phyloP scores from a whole-genome alignment of 2,888 invertebrate genomes.

The Ormyrus nitidulus region DNA sequence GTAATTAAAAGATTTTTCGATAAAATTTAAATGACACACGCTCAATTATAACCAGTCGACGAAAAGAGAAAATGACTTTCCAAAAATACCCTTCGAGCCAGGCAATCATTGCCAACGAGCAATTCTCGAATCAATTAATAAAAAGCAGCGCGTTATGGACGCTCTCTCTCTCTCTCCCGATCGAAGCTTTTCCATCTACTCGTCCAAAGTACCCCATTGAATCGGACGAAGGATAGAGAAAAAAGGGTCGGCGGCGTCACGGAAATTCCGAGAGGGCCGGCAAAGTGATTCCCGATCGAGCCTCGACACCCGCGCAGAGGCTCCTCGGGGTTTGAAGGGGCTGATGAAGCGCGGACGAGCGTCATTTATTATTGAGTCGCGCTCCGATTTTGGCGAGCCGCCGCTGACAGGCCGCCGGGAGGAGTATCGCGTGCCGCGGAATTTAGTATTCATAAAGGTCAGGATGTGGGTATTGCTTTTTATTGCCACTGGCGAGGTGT shows the following conservation, averaged over 20 bases:
- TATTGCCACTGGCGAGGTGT: no score
- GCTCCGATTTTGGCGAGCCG: constrained; percentile 57
- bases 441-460: constrained; percentile 72
- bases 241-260: constrained; percentile 20
- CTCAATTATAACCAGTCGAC: no score
- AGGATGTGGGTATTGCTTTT: constrained; percentile 39
- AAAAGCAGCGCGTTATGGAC: no score
- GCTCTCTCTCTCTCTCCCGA: no score
- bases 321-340: constrained; percentile 52
- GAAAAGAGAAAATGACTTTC: no score
- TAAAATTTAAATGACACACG: no score
- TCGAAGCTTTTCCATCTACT: no score
- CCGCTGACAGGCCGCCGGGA: neutral
- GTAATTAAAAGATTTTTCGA: no score
- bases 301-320: neutral
- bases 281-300: constrained; percentile 42
- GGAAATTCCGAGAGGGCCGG: constrained; percentile 37
- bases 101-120: no score
- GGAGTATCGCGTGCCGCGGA: constrained; percentile 63
- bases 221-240: neutral
- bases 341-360: constrained; percentile 56
- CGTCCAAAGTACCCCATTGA: no score
- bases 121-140: no score
- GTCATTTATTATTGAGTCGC: constrained; percentile 60
- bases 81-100: no score